phyloP scores from a whole-genome alignment of 2,797 vertebrate genomes.

The Spinibarbus caldwelli region DNA sequence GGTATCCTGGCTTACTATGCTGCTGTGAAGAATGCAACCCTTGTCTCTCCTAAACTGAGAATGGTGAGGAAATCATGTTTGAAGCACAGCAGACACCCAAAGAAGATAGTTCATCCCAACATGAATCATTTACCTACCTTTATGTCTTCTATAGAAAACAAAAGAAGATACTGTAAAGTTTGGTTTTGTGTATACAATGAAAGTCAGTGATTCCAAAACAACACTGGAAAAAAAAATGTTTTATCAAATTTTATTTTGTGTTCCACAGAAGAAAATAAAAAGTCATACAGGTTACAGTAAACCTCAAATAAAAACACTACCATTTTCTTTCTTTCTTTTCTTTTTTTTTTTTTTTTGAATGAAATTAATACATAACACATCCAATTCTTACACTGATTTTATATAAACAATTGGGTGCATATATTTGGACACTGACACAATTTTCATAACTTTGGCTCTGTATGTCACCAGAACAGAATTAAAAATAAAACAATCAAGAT shows the following conservation, averaged over 20 bases:
- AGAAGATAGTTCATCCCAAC: not conserved
- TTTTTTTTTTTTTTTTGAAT: not conserved
- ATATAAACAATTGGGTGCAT: too few species aligned
- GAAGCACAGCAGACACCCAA: not conserved
- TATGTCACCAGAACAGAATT: too few species aligned
- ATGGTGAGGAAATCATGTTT: conserved; percentile 80
- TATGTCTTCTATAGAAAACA: not conserved
- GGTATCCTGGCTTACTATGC: conserved; percentile 88
- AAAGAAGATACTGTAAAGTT: not conserved
- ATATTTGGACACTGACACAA: too few species aligned
- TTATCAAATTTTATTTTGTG: not conserved
- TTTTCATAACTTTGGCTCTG: too few species aligned
- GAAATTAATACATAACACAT: not conserved
- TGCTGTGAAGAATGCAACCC: conserved; percentile 82
- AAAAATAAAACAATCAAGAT: too few species aligned
- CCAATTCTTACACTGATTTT: too few species aligned
- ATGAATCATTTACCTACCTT: not conserved
- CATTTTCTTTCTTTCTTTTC: too few species aligned
- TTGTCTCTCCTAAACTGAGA: conserved; percentile 89
- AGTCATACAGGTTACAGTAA: not conserved
- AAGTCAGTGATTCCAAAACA: not conserved
- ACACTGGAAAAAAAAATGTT: not conserved
- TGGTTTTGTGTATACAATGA: not conserved
- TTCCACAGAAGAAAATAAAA: not conserved
- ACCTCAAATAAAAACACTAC: not conserved